Base-by-base conservation (phyloP, 2,113 vertebrate species). In the Equus przewalskii region DNA sequence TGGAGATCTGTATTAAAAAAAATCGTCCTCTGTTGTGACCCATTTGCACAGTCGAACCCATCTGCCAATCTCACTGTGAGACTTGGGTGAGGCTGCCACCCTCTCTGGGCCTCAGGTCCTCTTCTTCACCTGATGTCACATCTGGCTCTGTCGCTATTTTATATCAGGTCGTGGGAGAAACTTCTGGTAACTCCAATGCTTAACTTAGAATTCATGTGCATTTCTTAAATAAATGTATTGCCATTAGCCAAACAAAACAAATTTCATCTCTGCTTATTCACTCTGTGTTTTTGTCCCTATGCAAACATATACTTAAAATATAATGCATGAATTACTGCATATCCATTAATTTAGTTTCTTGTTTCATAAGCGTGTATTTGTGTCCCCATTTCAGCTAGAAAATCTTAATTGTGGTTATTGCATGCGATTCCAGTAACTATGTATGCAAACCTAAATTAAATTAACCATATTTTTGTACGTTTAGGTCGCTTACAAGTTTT, bases 361-460 rank as follows among this genome's bases (percentile, higher is more conserved):
- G 16, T 91, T 94, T 97, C 81, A 73, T 76, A 65, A 78, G 30
- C 36, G 1, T 82, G 46, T 49, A 44, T 69, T n/a, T 56, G 13
- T 62, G 78, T 56, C 91, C 33, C 51, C 33, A 7, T 58, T 92
- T 89, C 89, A 83, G 44, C 56, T 75, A 79, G 79, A 62, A 92
- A 70, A 51, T 64, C 60, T 86, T 76, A 76, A 44, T 49, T 81
- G 36, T 92, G 46, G 51, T 51, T 94, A 51, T 36, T 93, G 62
- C n/a, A 67, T 44, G 54, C 67, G 81, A 44, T 69, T 92, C 49
- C 46, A 54, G 41, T 33, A 36, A 67, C 65, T 95, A 16, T 64
- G 60, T 64, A 54, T 46, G 65, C 36, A 26, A 65, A 95, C 13
- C 24, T 81, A 89, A 67, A 92, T 96, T 94, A 96, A 88, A 93